phyloP scores from a whole-genome alignment of 2,113 vertebrate species.

The Entosphenus tridentatus region DNA sequence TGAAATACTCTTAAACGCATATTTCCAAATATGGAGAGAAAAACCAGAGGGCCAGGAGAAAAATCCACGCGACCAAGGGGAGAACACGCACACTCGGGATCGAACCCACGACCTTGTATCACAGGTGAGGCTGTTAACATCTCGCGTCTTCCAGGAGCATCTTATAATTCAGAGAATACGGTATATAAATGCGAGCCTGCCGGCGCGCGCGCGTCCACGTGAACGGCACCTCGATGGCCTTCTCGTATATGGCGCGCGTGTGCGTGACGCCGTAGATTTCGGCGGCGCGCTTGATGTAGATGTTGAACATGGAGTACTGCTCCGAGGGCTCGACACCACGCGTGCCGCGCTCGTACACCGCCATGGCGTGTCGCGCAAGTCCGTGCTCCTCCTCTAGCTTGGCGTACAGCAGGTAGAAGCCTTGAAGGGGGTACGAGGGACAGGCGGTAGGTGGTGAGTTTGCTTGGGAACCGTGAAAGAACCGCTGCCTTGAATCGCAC shows the following conservation, averaged over 20 bases:
- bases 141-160: too few species aligned
- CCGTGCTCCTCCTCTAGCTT: slow-evolving; percentile 67
- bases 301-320: slow-evolving; percentile 70
- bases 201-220: not conserved
- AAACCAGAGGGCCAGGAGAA: not conserved
- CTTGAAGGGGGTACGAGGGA: slow-evolving; percentile 14
- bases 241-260: slow-evolving; percentile 65
- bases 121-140: too few species aligned
- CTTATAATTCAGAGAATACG: too few species aligned
- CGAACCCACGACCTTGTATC: not conserved
- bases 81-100: not conserved
- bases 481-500: too few species aligned
- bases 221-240: slow-evolving; percentile 46
- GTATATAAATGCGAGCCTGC: too few species aligned
- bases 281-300: slow-evolving; percentile 68
- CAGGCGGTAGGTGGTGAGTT: not conserved
- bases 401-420: slow-evolving; percentile 59
- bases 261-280: slow-evolving; percentile 79
- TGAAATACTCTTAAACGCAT: too few species aligned
- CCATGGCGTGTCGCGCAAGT: slow-evolving; percentile 68
- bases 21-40: not conserved
- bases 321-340: slow-evolving; percentile 43
- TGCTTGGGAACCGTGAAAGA: too few species aligned
- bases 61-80: not conserved
- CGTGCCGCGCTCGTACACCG: slow-evolving; percentile 62